Evolutionary conservation across 30 jellyfish, hydroid and myxozoan genomes (phyloP), one percentile per base, ranked within the genome.

Genomic region (Turritopsis rubra): DNA sequence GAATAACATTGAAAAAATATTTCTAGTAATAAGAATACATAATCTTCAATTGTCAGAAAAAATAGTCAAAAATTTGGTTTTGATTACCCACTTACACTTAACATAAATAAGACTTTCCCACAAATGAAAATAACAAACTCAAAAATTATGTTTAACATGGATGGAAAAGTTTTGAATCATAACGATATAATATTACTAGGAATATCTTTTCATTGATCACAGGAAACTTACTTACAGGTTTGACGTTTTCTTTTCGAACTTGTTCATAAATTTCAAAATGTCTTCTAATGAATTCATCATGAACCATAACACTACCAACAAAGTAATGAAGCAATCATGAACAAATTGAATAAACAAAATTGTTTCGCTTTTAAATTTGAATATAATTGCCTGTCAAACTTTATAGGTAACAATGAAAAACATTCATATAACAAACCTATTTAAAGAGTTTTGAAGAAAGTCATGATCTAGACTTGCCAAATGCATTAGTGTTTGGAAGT

Each of bases 221-320:
- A n/a, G n/a, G 13, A 41, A 41, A 41, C 5, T 13, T 3, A 26
- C 54, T 20, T 41, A 26, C 75, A 52, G 54, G 98, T 52, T 82
- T 88, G 29, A 88, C 54, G 54, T 96, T 96, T 85, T 92, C 98
- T 26, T 88, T 70, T 82, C 88, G 85, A 65, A 88, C 91, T 41
- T 68, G 71, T 17, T 41, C 75, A 75, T 92, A 92, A 75, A 92
- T 88, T 53, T 92, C 94, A 84, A 78, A 88, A 29, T 88, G 88
- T 27, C 84, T 75, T 65, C 75, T 92, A 28, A 96, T 92, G 54
- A 92, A 92, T 20, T 92, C 98, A 77, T 92, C 98, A 88, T 92
- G 93, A 21, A 92, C 78, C 27, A 92, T 76, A 66, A 92, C 98
- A 85, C 98, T 92, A 13, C 13, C 60, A 41, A 41, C 13, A 41